Base-by-base conservation (phyloP, 1,140 invertebrate species). In the Chelonus insularis region DNA sequence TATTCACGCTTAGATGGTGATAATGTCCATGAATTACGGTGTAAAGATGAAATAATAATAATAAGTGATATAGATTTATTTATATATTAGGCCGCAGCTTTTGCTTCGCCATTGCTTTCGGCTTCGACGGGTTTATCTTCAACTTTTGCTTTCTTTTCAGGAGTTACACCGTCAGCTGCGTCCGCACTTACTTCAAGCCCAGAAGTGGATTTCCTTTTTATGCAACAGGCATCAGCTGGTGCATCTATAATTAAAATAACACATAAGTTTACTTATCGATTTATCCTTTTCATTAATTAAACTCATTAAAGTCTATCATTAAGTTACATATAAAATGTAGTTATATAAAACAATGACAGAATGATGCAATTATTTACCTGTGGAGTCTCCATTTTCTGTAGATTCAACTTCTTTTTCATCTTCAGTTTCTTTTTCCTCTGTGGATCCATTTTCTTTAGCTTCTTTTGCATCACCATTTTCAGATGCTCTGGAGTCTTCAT, bases 81-180 rank as follows among this genome's bases (percentile, higher is more conserved):
- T 9, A 41, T 74, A 70, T 66, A 73, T 87, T 89, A 89, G 81
- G 87, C 87, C 64, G 83, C 84, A 57, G 86, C 84, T 74, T 88
- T 86, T 59, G 87, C 84, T 18, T 85, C 85, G 55, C 83, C 84
- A 57, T 84, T 83, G 71, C 79, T 81, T 60, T 85, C 86, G 29
- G 80, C 77, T 36, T 84, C 81, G 21, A 32, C 25, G 8, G 81
- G 68, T 63, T 87, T 85, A 16, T 88, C 87, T 1, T 85, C 86
- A 21, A 90, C 76, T 80, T 88, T 91, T 56, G 86, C 84, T 67
- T 91, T 91, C 76, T 91, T 91, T 68, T 89, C 88, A 12, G 86
- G 87, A 67, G 84, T 86, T 12, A 83, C 84, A 52, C 84, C 87
- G 62, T 88, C 86, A 1, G 75, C 66, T 41, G 75, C 69, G 39